Conservation (phyloP, 1,140 invertebrate species). For the Micrasema minimum region DNA sequence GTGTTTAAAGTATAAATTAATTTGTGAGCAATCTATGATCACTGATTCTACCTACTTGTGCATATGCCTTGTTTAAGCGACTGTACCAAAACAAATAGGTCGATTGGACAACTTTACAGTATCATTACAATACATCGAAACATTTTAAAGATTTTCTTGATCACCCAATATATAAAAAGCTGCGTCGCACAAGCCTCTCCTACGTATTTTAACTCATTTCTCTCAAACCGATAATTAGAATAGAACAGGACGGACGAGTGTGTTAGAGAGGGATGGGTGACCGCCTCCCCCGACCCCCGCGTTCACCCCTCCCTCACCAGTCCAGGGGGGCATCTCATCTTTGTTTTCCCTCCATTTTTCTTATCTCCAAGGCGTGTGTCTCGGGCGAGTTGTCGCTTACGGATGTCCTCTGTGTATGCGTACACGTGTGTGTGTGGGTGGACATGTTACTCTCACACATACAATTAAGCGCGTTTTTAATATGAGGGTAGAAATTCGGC, state of each 20-base stretch:
- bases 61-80: too few relatives aligned
- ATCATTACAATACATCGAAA: too few relatives aligned
- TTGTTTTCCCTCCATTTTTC: conserved; percentile 54
- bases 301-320: not conserved
- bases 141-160: conserved; percentile 10
- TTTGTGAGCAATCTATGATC: too few relatives aligned
- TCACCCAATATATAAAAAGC: conserved; percentile 49
- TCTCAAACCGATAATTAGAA: conserved; percentile 55
- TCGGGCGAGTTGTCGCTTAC: conserved; percentile 48
- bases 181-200: conserved; percentile 48
- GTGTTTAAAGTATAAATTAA: too few relatives aligned
- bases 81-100: too few relatives aligned
- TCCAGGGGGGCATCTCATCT: conserved; percentile 47
- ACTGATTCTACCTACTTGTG: too few relatives aligned
- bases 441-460: too few relatives aligned
- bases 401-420: conserved; percentile 21
- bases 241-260: conserved; percentile 50
- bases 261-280: conserved; percentile 43
- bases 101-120: too few relatives aligned
- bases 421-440: conserved; percentile 23
- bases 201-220: conserved; percentile 54
- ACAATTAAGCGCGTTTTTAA: too few relatives aligned
- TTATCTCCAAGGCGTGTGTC: conserved; percentile 53
- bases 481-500: too few relatives aligned
- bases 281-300: conserved; percentile 13